phyloP scores from a whole-genome alignment of 2,888 invertebrate species.

The Hypomecis punctinalis region DNA sequence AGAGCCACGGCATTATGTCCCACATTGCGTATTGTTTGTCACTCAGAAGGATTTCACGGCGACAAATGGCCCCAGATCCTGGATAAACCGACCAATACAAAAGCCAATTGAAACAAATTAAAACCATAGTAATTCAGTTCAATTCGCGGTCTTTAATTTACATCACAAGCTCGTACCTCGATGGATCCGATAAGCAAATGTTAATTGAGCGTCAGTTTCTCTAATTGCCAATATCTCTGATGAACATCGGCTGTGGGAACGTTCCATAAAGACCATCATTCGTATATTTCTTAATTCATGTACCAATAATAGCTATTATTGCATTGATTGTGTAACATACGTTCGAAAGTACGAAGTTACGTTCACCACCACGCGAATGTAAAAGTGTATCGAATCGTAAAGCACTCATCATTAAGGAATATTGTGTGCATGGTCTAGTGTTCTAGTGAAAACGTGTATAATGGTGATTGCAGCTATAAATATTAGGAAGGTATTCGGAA shows the following conservation, averaged over 20 bases:
- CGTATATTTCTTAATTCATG: conserved; percentile 26
- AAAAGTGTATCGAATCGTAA: conserved; percentile 76
- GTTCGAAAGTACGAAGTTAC: conserved; percentile 58
- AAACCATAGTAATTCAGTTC: conserved; percentile 60
- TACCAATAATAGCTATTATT: conserved; percentile 35
- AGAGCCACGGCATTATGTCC: conserved; percentile 75
- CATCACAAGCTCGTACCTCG: conserved; percentile 41
- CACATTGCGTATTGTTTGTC: conserved; percentile 76
- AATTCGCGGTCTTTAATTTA: conserved; percentile 41
- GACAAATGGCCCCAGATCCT: conserved; percentile 78
- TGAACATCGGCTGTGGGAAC: conserved; percentile 29
- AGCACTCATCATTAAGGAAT: conserved; percentile 54
- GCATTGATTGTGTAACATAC: conserved; percentile 40
- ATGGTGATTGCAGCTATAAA: conserved; percentile 48
- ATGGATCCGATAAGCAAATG: conserved; percentile 43
- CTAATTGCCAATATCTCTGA: conserved; percentile 42
- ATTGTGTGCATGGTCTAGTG: conserved; percentile 46
- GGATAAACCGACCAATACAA: conserved; percentile 68
- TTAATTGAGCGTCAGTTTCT: conserved; percentile 40
- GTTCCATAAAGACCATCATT: conserved; percentile 16
- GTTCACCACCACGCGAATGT: conserved; percentile 59
- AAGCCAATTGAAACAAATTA: conserved; percentile 67
- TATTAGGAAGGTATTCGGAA: conserved; percentile 49
- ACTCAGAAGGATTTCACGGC: conserved; percentile 75
- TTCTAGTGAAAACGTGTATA: conserved; percentile 51